Base-by-base conservation (phyloP, 2,888 invertebrate species). In the Craniophora ligustri region DNA sequence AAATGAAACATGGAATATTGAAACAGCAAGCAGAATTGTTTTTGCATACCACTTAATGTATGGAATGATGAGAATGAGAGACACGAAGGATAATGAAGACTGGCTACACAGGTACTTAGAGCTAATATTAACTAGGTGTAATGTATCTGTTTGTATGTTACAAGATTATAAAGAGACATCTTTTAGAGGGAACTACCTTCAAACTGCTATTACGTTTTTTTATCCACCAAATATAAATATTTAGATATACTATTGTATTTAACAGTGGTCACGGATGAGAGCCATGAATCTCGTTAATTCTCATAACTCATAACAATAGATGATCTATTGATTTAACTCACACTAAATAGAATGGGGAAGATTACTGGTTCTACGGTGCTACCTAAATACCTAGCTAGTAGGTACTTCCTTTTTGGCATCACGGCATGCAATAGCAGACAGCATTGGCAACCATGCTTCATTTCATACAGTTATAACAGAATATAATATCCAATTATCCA, bases 361-460 rank as follows among this genome's bases (percentile, higher is more conserved):
- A 35, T 62, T 62, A 14, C 21, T 16, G 14, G 31, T 39, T 41
- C 31, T 8, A 50, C 31, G n/a, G 41, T 51, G 38, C 36, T 30
- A 32, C 35, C 11, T n/a, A 30, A 45, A 38, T 28, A 38, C 10
- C 7, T 21, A 32, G 13, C 2, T 10, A n/a, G 2, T 23, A 10
- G 10, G 23, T 38, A 41, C 36, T 41, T 49, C 48, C 32, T n/a
- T 14, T 64, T 63, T 63, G 46, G 39, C 58, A 40, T 19, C n/a
- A 2, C 28, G 26, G 6, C 8, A 4, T 14, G 13, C 42, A 49
- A 38, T 18, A 46, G 42, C 57, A 42, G 44, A 64, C 38, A 46
- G n/a, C 30, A 39, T 16, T 50, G 41, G 30, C 45, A 47, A 61
- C 44, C 38, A 39, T 14, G 26, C 19, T 30, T 26, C n/a, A 50